Percentiles rank a stretch among this genome's conserved stretches.
Conservation (phyloP, 2,888 invertebrate genomes). For the Cataglyphis albicans region DNA sequence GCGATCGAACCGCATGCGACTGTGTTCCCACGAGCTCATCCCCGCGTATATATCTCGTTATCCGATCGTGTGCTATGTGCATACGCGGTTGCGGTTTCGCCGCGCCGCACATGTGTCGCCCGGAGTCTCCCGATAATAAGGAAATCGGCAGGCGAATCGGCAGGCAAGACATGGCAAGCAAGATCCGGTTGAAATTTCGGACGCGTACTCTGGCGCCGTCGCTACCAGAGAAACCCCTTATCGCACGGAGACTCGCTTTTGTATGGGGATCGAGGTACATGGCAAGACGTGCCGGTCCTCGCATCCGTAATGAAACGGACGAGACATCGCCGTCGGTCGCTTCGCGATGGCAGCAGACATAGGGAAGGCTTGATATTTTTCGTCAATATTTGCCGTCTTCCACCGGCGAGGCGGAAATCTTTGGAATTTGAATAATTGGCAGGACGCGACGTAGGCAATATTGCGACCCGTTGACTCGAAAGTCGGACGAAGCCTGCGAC, state of each 20-base stretch:
- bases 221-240: conserved; percentile 9
- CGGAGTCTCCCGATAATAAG: conserved; percentile 53
- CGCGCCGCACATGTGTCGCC: conserved; percentile 28
- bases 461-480: conserved; percentile 45
- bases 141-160: conserved; percentile 30
- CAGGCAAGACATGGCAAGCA: neutral
- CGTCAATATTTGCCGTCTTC: conserved; percentile 54
- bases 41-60: conserved; percentile 26
- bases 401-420: conserved; percentile 49
- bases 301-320: conserved; percentile 11
- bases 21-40: conserved; percentile 47
- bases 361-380: conserved; percentile 46
- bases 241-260: conserved; percentile 15
- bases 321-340: neutral
- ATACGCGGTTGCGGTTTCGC: conserved; percentile 46
- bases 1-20: conserved; percentile 53
- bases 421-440: conserved; percentile 50
- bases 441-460: conserved; percentile 53
- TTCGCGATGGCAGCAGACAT: neutral
- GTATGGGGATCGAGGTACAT: conserved; percentile 3
- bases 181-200: conserved; percentile 36
- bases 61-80: conserved; percentile 47
- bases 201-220: conserved; percentile 24
- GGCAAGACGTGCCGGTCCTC: conserved; percentile 36
- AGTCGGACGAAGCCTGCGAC: conserved; percentile 36